Percentiles rank a stretch among this genome's conserved stretches.
Conservation (phyloP, 2,113 vertebrate species). For the Campylomormyrus numenius region DNA sequence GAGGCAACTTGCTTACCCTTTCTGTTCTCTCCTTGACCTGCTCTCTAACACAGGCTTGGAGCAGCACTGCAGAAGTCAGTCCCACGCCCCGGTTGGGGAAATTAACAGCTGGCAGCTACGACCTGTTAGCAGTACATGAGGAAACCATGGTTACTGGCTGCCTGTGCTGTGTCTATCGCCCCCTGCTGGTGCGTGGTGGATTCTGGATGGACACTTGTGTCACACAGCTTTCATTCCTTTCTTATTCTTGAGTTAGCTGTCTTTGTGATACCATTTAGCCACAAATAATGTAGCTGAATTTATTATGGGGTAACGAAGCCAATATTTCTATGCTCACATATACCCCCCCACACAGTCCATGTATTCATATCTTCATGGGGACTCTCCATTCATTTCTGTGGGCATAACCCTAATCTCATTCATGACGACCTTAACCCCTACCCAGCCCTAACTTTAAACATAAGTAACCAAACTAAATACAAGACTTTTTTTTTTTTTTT, state of each 20-base stretch:
- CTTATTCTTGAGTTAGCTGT: not conserved
- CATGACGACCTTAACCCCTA: too few relatives aligned
- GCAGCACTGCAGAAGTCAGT: not conserved
- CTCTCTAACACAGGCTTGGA: not conserved
- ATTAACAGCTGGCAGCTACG: not conserved
- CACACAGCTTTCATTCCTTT: not conserved
- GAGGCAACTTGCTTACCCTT: not conserved
- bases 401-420: too few relatives aligned
- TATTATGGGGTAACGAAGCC: not conserved
- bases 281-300: not conserved
- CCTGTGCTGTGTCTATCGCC: not conserved
- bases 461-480: too few relatives aligned
- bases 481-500: too few relatives aligned
- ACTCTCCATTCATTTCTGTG: too few relatives aligned
- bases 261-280: not conserved
- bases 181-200: not conserved
- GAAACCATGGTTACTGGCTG: not conserved
- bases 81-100: not conserved
- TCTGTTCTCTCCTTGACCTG: not conserved
- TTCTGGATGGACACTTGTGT: not conserved
- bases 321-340: not conserved
- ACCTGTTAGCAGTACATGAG: not conserved
- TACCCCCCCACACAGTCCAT: too few relatives aligned
- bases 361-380: too few relatives aligned
- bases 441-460: too few relatives aligned